A percentile compares a stretch with the other conserved stretches of the same genome.
phyloP scores from a whole-genome alignment of 2,797 vertebrate species.

The Mormyrus hasselquistii region DNA sequence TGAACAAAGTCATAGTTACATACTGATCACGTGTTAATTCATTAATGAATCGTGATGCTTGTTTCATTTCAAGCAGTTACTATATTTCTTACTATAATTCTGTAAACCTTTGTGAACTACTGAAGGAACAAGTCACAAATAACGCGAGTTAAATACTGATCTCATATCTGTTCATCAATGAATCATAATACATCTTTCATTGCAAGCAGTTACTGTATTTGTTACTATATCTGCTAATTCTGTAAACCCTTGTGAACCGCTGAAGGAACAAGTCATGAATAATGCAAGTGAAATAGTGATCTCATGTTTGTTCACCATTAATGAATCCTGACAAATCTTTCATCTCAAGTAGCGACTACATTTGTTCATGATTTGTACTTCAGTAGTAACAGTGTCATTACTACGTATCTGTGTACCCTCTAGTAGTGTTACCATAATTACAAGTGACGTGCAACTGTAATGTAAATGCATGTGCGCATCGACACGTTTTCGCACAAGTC shows the following conservation, averaged over 20 bases:
- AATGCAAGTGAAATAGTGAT: not conserved
- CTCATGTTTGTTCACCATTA: not conserved
- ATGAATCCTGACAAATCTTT: not conserved
- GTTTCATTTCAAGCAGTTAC: not conserved
- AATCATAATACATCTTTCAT: not conserved
- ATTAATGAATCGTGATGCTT: not conserved
- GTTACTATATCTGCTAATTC: not conserved
- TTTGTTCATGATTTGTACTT: not conserved
- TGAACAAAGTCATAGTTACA: not conserved
- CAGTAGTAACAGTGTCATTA: not conserved
- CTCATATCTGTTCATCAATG: not conserved
- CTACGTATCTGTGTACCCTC: not conserved
- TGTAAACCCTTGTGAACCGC: not conserved
- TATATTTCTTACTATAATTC: not conserved
- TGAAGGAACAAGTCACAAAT: not conserved
- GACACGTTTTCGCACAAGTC: not conserved
- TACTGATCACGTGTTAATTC: not conserved
- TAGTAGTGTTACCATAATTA: not conserved
- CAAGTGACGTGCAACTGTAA: not conserved
- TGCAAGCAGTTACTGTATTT: not conserved
- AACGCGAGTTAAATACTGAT: not conserved
- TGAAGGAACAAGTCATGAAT: not conserved
- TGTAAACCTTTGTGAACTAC: not conserved
- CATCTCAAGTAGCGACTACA: not conserved
- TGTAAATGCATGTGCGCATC: not conserved